Percentiles rank a stretch among this genome's conserved stretches.
Evolutionary conservation across 2,888 invertebrate species (phyloP).

Genomic region (Hemithea aestivaria): DNA sequence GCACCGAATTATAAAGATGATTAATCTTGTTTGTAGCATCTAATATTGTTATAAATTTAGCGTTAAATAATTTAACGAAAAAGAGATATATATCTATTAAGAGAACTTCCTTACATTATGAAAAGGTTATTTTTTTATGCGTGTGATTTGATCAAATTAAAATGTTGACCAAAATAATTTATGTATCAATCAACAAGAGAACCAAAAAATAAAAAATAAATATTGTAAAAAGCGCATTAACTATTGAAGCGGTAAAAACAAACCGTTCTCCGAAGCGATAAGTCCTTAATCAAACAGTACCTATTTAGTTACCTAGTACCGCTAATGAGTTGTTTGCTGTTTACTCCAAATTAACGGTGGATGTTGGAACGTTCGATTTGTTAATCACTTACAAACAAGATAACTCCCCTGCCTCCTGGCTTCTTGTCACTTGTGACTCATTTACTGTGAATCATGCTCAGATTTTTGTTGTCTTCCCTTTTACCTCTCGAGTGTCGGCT

Average conservation of each 20-base stretch:
- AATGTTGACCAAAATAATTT: too few species aligned
- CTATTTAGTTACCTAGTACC: constrained; percentile 30
- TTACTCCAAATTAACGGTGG: constrained; percentile 34
- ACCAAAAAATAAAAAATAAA: too few species aligned
- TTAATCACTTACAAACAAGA: constrained; percentile 48
- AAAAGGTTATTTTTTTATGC: too few species aligned
- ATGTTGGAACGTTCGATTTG: constrained; percentile 30
- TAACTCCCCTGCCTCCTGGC: constrained; percentile 30
- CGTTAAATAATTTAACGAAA: too few species aligned
- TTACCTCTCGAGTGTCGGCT: constrained; percentile 33
- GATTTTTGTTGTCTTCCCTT: constrained; percentile 39
- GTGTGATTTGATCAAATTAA: too few species aligned
- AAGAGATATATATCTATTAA: too few species aligned
- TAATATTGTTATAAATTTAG: too few species aligned
- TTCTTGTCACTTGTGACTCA: constrained; percentile 25
- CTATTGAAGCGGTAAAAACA: constrained; percentile 22
- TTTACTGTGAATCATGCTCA: constrained; percentile 36
- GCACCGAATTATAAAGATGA: too few species aligned
- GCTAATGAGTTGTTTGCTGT: constrained; percentile 59
- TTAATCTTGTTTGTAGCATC: too few species aligned
- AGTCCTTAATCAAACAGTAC: constrained; percentile 27
- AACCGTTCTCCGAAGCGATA: constrained; percentile 36
- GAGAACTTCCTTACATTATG: too few species aligned
- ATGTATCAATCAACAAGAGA: too few species aligned
- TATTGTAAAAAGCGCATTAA: neutral